Base-by-base conservation (phyloP, 2,797 vertebrate genomes). In the Coilia nasus region DNA sequence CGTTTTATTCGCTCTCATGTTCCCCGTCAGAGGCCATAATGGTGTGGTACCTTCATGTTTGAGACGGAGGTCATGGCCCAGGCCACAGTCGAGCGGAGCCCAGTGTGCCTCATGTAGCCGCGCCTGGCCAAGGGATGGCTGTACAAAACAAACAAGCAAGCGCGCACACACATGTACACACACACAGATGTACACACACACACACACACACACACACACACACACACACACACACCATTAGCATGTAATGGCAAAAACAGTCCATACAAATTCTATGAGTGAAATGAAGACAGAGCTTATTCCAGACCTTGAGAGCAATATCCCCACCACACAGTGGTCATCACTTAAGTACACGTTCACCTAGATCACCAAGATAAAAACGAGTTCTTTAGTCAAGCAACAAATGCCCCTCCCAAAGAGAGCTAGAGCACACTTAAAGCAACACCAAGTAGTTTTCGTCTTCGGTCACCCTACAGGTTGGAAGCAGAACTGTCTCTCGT, bases 21-120 rank as follows among this genome's bases (percentile, higher is more conserved):
- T 62, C 7, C 1, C 7, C 11, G 19, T 62, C n/a, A 12, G 28
- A 31, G 64, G 5, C 28, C 15, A 15, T 71, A 71, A 25, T 71
- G 28, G 23, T 7, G 25, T 9, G 0, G 75, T 93, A 98, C 98
- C 91, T 94, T 93, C 88, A 98, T 97, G 85, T 97, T 94, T 87
- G 97, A 97, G 81, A 98, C 88, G 59, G 96, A 97, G 0, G 94
- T 94, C 96, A 98, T 96, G 10, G 96, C 96, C 98, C 98, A 99
- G 0, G 97, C 97, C 0, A 97, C 80, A 3, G 98, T 98, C 1
- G 97, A 96, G 67, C 97, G 93, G 75, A 99, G 93, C 1, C 98
- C 98, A 3, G 96, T 94, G 23, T 88, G 96, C 93, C 89, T 95
- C 83, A 98, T 96, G 83, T 99, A 98, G 83, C 91, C 90, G 82